Evolutionary conservation across 2,888 invertebrate species (phyloP).

Genomic region (Apamea crenata): DNA sequence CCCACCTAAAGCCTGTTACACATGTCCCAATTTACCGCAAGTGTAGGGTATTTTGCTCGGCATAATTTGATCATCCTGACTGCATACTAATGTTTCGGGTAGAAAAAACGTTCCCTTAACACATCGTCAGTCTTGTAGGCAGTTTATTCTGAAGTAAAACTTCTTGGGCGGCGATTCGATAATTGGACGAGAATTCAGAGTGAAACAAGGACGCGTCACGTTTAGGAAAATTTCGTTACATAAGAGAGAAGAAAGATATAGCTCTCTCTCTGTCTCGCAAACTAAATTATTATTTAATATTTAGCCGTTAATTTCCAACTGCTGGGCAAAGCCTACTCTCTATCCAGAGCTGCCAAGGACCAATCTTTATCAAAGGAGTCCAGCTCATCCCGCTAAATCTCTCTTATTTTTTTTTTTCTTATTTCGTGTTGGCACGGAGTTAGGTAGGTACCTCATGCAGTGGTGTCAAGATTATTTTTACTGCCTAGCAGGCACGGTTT

Average conservation of each 20-base stretch:
- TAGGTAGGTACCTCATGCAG: background rate
- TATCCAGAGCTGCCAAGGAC: no score
- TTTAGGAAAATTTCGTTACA: background rate
- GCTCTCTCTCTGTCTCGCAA: background rate
- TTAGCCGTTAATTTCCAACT: no score
- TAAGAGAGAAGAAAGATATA: background rate
- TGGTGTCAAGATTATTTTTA: background rate
- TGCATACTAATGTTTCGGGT: slow-evolving; percentile 44
- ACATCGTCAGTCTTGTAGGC: background rate
- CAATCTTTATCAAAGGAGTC: no score
- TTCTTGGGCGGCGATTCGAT: background rate
- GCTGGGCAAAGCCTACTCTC: no score
- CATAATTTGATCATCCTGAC: slow-evolving; percentile 36
- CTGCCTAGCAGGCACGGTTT: background rate
- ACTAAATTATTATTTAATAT: no score
- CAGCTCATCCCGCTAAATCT: background rate
- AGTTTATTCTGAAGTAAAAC: background rate
- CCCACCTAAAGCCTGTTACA: slow-evolving; percentile 47
- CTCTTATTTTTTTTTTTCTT: background rate
- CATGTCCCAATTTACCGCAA: slow-evolving; percentile 59
- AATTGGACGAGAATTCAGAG: background rate
- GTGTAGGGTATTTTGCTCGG: slow-evolving; percentile 41
- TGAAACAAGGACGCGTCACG: background rate
- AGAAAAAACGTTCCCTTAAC: slow-evolving; percentile 5
- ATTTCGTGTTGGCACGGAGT: background rate